A percentile compares a stretch with the other conserved stretches of the same genome.
Conservation (phyloP, 2,797 vertebrate species). For the Alcedo quadribrachys region DNA sequence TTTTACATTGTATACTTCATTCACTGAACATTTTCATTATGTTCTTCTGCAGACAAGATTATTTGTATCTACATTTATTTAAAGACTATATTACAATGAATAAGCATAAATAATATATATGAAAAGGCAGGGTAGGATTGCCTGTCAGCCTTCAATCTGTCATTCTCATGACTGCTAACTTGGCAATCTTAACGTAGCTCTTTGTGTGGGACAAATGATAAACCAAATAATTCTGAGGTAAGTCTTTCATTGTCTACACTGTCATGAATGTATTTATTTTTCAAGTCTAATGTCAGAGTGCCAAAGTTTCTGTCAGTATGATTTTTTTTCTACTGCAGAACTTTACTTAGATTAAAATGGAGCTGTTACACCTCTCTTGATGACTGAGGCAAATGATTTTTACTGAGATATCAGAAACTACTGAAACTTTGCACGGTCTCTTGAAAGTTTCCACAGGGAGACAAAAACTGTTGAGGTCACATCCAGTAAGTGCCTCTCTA, state of each 20-base stretch:
- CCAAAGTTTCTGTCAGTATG: neutral
- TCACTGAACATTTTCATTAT: neutral
- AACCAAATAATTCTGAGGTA: neutral
- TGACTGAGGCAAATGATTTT: neutral
- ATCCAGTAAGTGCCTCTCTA: neutral
- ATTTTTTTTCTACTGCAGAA: neutral
- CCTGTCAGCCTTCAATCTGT: conserved; percentile 3
- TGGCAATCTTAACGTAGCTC: neutral
- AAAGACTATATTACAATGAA: neutral
- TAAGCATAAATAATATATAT: neutral
- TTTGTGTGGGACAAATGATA: neutral
- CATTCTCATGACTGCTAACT: neutral
- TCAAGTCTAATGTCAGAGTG: neutral
- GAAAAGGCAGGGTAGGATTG: neutral
- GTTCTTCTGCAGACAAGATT: neutral
- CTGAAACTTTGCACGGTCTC: neutral
- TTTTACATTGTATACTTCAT: neutral
- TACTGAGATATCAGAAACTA: neutral
- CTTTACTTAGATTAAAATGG: neutral
- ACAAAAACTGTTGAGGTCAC: neutral
- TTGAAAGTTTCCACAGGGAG: neutral
- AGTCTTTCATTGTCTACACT: neutral
- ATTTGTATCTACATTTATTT: neutral
- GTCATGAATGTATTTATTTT: neutral
- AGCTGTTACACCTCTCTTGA: neutral